phyloP scores from a whole-genome alignment of 2,888 invertebrate genomes.

The Xestia rhomboidea region DNA sequence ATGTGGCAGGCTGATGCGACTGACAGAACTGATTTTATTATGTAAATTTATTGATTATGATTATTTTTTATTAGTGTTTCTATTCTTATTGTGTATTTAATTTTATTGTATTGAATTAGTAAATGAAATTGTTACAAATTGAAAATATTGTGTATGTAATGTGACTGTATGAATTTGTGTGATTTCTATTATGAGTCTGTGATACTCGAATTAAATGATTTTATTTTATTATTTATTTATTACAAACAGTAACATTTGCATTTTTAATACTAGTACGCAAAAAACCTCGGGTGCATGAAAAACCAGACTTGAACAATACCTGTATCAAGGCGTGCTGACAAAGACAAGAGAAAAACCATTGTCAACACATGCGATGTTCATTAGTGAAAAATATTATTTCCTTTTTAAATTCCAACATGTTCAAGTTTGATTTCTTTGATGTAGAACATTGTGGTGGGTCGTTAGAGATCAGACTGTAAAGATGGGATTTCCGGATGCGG shows the following conservation, averaged over 20 bases:
- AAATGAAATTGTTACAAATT: no score
- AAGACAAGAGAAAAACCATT: background rate
- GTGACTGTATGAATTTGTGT: no score
- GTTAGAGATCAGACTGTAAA: background rate
- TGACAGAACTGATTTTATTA: no score
- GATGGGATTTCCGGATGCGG: conserved; percentile 6
- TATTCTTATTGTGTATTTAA: no score
- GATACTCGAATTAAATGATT: no score
- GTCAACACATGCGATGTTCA: conserved; percentile 23
- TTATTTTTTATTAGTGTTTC: no score
- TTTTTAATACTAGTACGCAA: background rate
- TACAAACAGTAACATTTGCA: background rate
- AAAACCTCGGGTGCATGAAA: background rate
- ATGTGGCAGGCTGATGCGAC: no score
- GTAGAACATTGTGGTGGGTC: background rate
- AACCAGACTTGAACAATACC: background rate
- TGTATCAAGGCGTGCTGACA: background rate
- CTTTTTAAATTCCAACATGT: conserved; percentile 8
- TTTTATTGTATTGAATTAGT: no score
- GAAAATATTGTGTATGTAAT: no score
- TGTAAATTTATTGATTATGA: no score
- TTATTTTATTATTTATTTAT: no score
- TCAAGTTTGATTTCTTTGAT: conserved; percentile 37
- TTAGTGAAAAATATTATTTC: conserved; percentile 26
- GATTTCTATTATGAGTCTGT: no score